Percentiles rank a stretch among this genome's conserved stretches.
These are phyloP conservation scores for Galago senegalensis DNA, from an alignment of 2,797 vertebrate species.

Conservation along the genomic window DNA sequence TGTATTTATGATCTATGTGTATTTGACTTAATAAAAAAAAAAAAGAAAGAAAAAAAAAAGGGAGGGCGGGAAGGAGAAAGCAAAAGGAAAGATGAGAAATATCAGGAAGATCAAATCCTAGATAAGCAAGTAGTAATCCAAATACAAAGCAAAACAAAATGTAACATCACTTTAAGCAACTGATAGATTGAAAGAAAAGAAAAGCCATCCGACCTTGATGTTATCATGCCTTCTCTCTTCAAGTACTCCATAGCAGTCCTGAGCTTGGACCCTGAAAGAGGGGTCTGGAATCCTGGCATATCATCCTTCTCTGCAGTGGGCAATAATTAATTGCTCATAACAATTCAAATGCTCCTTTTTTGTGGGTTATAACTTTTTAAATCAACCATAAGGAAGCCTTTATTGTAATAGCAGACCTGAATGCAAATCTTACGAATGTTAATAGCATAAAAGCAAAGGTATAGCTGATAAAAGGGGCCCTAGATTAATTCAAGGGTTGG, in stretches of 20 bases:
- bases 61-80: no score
- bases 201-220: background rate
- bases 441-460: background rate
- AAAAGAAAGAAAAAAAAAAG: background rate
- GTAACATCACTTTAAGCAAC: background rate
- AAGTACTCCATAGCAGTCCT: background rate
- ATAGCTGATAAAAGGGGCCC: background rate
- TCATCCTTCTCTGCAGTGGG: background rate
- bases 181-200: background rate
- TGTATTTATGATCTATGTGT: no score
- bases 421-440: background rate
- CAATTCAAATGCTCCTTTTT: background rate
- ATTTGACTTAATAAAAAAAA: background rate
- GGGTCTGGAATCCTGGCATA: background rate
- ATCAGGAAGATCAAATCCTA: background rate
- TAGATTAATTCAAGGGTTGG: background rate
- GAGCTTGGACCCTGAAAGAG: background rate
- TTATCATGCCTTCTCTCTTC: background rate
- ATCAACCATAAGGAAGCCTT: background rate
- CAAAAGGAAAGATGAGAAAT: background rate
- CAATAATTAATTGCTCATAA: background rate
- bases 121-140: background rate
- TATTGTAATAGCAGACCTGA: background rate
- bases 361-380: slow-evolving; percentile 13
- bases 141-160: background rate